Percentiles rank a stretch among this genome's conserved stretches.
These are phyloP conservation scores for Thomomys bottae DNA, from an alignment of 2,113 vertebrate species.

Conservation along the genomic window DNA sequence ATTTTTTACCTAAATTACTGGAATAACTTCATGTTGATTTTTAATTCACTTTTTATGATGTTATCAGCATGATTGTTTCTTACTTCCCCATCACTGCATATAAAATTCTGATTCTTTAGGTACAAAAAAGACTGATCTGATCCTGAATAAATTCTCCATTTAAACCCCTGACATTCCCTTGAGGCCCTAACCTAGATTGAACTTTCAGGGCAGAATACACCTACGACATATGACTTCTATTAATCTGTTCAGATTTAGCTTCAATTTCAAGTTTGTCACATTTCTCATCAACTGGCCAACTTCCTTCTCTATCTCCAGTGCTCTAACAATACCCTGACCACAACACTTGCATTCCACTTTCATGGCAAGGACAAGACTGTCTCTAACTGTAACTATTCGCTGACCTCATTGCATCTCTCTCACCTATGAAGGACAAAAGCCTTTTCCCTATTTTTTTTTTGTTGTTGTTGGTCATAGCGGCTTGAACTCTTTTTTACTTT, in stretches of 20 bases:
- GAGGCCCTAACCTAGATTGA: not conserved
- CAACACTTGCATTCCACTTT: not conserved
- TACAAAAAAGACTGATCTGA: not conserved
- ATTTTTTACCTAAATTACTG: not conserved
- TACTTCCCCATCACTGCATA: not conserved
- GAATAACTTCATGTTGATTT: not conserved
- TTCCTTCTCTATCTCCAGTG: not conserved
- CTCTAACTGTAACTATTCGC: not conserved
- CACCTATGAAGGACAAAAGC: not conserved
- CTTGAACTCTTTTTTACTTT: too few species aligned
- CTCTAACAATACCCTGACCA: not conserved
- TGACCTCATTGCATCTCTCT: not conserved
- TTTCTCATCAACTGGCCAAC: not conserved
- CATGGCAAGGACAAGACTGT: not conserved
- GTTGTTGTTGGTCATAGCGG: too few species aligned
- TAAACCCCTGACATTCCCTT: not conserved
- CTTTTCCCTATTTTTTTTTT: not conserved
- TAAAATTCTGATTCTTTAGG: constrained; percentile 2
- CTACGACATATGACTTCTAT: too few species aligned
- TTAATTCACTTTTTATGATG: not conserved
- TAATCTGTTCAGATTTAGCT: not conserved
- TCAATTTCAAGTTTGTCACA: not conserved
- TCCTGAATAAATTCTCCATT: not conserved
- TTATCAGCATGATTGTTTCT: not conserved
- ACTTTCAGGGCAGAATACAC: constrained; percentile 3